Conservation (phyloP, 2,113 vertebrate species). For the chimpanzee (Pan troglodytes) region DNA sequence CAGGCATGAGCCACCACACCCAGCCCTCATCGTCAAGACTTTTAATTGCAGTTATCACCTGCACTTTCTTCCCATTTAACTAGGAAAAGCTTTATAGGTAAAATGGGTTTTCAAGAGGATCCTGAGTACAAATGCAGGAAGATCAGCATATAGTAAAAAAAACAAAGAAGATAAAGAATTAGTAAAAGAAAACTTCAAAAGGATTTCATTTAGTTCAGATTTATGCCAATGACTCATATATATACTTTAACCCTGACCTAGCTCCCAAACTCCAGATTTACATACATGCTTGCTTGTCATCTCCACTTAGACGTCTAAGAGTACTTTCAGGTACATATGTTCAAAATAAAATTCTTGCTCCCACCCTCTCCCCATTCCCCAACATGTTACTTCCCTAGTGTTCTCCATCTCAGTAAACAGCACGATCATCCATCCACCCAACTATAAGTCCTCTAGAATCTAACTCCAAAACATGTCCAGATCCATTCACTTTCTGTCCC, state of each 20-base stretch:
- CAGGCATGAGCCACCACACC: too few species aligned
- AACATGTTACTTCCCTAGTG: background rate
- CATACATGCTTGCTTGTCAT: background rate
- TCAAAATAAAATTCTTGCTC: background rate
- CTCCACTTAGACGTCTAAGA: background rate
- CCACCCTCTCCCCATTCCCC: rapidly evolving
- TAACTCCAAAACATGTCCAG: background rate
- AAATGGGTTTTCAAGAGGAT: background rate
- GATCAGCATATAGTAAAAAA: background rate
- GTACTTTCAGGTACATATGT: background rate
- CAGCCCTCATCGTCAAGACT: background rate
- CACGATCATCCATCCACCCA: background rate
- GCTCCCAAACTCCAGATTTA: background rate
- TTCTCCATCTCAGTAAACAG: background rate
- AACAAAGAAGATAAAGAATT: background rate
- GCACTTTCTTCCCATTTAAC: background rate
- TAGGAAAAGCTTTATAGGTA: background rate
- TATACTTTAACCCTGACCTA: rapidly evolving
- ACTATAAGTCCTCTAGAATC: background rate
- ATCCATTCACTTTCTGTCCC: background rate
- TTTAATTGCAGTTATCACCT: background rate
- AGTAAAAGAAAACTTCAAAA: background rate
- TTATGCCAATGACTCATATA: background rate
- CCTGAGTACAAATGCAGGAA: background rate
- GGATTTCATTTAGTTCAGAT: background rate